phyloP scores from a whole-genome alignment of 1,140 invertebrate species.

The Apis florea region DNA sequence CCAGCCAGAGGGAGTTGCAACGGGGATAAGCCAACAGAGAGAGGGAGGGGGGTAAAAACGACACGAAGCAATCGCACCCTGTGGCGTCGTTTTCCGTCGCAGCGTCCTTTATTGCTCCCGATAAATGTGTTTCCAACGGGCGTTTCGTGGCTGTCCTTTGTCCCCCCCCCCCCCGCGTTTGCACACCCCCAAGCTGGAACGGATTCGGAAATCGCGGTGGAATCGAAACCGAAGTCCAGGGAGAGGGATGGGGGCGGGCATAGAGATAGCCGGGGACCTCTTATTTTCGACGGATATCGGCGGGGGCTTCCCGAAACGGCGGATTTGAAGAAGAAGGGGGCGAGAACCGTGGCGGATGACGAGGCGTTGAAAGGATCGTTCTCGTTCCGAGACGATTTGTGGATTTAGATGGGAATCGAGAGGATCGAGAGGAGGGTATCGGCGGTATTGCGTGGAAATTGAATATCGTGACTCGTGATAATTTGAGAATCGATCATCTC shows the following conservation, averaged over 20 bases:
- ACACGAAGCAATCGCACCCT: slow-evolving; percentile 32
- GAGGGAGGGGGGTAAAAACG: not conserved
- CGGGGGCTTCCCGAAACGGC: not conserved
- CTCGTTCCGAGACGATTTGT: not conserved
- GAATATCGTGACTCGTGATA: too few relatives aligned
- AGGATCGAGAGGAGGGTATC: too few relatives aligned
- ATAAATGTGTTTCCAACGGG: slow-evolving; percentile 57
- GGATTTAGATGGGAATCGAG: not conserved
- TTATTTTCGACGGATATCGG: slow-evolving; percentile 1
- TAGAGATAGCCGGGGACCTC: not conserved
- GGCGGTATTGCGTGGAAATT: not conserved
- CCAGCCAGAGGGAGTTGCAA: not conserved
- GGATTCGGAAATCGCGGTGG: slow-evolving; percentile 35
- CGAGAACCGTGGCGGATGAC: not conserved
- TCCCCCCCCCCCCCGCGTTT: not conserved
- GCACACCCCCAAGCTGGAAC: not conserved
- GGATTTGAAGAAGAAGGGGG: not conserved
- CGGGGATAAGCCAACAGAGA: not conserved
- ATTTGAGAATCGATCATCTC: too few relatives aligned
- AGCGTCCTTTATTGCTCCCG: slow-evolving; percentile 52
- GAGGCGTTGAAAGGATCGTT: not conserved
- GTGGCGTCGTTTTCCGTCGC: slow-evolving; percentile 46
- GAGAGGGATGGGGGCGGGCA: not conserved
- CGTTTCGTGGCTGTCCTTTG: slow-evolving; percentile 19
- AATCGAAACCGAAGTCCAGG: slow-evolving; percentile 31